Conservation (phyloP, 2,797 vertebrate species). For the Pseudomugil tenellus region DNA sequence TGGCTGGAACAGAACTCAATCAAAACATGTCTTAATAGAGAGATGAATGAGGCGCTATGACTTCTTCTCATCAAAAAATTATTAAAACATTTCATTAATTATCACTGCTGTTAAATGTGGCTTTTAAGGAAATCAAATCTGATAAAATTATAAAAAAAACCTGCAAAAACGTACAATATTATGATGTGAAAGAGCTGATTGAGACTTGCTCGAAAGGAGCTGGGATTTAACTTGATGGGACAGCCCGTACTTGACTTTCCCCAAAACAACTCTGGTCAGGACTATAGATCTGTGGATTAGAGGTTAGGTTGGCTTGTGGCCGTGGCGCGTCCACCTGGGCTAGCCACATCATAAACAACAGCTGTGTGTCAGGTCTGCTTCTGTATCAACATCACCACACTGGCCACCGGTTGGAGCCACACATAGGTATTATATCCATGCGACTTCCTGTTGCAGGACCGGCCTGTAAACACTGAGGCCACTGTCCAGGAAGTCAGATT, state of each 20-base stretch:
- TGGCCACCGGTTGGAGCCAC: conserved; percentile 68
- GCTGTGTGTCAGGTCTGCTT: conserved; percentile 69
- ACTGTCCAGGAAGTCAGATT: conserved; percentile 67
- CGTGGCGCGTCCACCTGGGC: conserved; percentile 74
- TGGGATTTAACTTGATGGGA: conserved; percentile 11
- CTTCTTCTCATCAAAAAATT: background rate
- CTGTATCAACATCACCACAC: conserved; percentile 75
- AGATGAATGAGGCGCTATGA: background rate
- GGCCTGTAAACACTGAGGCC: conserved; percentile 60
- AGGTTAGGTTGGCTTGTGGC: conserved; percentile 76
- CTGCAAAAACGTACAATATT: background rate
- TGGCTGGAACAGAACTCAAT: too few species aligned
- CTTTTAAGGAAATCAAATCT: conserved; percentile 5
- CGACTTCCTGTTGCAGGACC: conserved; percentile 64
- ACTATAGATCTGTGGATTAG: conserved; percentile 85
- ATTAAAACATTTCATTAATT: background rate
- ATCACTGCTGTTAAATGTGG: background rate
- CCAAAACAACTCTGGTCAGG: conserved; percentile 55
- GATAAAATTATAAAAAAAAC: fast-evolving
- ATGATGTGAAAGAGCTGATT: background rate
- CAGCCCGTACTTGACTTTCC: conserved; percentile 35
- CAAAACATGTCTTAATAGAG: background rate
- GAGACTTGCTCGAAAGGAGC: conserved; percentile 28
- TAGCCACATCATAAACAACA: conserved; percentile 85
- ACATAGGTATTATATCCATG: conserved; percentile 75